Evolutionary conservation across 2,113 vertebrate species (phyloP).

Genomic region (Epinephelus lanceolatus): DNA sequence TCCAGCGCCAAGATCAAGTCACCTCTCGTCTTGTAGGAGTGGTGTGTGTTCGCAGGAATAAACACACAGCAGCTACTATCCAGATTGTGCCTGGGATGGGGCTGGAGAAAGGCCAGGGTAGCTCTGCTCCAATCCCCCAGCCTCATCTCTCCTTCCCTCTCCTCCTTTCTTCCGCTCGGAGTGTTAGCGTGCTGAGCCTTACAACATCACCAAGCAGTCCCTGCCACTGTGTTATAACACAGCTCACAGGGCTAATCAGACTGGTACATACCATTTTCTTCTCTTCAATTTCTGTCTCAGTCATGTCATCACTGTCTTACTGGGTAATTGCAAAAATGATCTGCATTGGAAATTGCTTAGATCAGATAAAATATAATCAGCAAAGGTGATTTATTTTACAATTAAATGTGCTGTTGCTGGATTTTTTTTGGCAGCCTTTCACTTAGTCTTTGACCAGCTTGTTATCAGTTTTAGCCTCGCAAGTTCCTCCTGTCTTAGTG

Average conservation of each 20-base stretch:
- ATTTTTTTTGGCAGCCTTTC: neutral
- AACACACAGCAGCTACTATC: conserved; percentile 44
- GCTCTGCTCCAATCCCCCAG: conserved; percentile 34
- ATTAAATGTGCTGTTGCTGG: neutral
- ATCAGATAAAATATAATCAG: conserved; percentile 3
- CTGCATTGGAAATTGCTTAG: conserved; percentile 20
- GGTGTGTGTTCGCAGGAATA: conserved; percentile 40
- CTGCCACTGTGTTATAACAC: conserved; percentile 39
- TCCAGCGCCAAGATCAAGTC: conserved; percentile 51
- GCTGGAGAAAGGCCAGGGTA: conserved; percentile 60
- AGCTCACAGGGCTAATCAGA: conserved; percentile 46
- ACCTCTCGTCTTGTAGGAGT: conserved; percentile 61
- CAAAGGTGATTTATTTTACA: conserved; percentile 2
- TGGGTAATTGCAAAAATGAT: conserved; percentile 24
- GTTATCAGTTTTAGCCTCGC: neutral
- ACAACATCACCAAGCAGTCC: conserved; percentile 30
- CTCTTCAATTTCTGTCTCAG: conserved; percentile 23
- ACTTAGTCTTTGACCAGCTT: neutral
- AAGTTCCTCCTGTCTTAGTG: neutral
- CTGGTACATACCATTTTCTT: neutral
- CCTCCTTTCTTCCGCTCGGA: conserved; percentile 32
- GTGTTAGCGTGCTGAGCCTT: conserved; percentile 35
- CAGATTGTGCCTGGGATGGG: conserved; percentile 47
- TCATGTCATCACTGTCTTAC: conserved; percentile 33
- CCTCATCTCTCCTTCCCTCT: conserved; percentile 34